phyloP scores from a whole-genome alignment of 2,113 vertebrate genomes.

The Passer montanus region DNA sequence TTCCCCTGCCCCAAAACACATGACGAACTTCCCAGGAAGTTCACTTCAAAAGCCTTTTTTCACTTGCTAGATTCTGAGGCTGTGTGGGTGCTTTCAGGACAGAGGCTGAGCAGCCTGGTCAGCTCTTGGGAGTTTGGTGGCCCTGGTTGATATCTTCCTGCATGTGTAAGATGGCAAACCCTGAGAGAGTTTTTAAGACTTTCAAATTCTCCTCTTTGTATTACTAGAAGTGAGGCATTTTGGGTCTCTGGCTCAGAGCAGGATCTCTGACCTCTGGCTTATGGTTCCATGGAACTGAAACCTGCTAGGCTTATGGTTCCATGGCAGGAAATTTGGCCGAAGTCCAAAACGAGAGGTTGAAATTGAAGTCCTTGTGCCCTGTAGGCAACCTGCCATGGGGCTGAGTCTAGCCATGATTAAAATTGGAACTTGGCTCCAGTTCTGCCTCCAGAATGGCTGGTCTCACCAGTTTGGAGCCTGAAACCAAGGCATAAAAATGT shows the following conservation, averaged over 20 bases:
- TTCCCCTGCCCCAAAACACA: neutral
- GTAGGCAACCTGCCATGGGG: neutral
- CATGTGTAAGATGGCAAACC: neutral
- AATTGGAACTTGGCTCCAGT: neutral
- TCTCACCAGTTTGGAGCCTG: constrained; percentile 2
- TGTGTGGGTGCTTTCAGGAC: neutral
- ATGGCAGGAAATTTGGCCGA: neutral
- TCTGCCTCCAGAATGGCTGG: neutral
- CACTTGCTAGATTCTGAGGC: neutral
- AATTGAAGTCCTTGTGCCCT: neutral
- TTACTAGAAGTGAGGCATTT: neutral
- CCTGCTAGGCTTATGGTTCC: neutral
- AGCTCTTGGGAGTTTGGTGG: neutral
- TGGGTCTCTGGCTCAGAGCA: neutral
- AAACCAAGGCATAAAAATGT: constrained; percentile 10
- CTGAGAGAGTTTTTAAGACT: neutral
- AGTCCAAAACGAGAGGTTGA: neutral
- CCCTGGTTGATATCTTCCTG: neutral
- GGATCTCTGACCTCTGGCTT: neutral
- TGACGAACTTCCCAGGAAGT: neutral
- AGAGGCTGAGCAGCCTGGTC: neutral
- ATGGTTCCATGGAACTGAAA: neutral
- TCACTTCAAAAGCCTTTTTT: neutral
- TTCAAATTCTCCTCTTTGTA: neutral
- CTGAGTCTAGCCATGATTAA: neutral